Conservation (phyloP, 2,113 vertebrate genomes). For the Chionodraco myersi region DNA sequence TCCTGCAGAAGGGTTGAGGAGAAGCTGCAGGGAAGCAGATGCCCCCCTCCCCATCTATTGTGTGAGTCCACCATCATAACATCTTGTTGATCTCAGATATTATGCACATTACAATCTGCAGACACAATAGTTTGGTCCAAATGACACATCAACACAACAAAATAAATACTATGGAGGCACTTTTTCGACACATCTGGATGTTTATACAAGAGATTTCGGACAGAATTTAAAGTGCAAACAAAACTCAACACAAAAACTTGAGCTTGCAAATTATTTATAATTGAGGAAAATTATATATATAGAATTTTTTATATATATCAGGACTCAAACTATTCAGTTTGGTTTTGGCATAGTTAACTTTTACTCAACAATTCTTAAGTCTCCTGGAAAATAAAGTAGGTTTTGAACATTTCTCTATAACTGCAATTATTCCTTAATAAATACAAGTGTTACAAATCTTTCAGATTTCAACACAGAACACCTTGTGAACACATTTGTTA, state of each 20-base stretch:
- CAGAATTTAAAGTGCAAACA: background rate
- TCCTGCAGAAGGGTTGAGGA: slow-evolving; percentile 8
- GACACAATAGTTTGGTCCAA: no score
- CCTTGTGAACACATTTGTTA: background rate
- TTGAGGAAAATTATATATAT: background rate
- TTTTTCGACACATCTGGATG: background rate
- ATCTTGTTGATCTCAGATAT: slow-evolving; percentile 29
- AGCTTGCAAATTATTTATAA: background rate
- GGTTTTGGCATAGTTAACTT: no score
- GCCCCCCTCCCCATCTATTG: slow-evolving; percentile 20
- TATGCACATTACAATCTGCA: no score
- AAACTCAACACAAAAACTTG: background rate
- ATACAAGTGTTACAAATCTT: no score
- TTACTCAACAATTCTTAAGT: no score
- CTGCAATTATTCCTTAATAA: background rate
- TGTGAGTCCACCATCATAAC: slow-evolving; percentile 16
- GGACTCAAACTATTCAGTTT: no score
- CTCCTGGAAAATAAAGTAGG: no score
- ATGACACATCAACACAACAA: background rate
- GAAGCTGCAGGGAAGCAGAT: slow-evolving; percentile 32
- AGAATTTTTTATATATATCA: no score
- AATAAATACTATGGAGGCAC: background rate
- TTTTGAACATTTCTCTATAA: no score
- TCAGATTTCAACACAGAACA: background rate
- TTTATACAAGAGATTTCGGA: background rate